Percentiles rank a stretch among this genome's conserved stretches.
Conservation (phyloP, 2,113 vertebrate genomes). For the Toxotes jaculatrix region DNA sequence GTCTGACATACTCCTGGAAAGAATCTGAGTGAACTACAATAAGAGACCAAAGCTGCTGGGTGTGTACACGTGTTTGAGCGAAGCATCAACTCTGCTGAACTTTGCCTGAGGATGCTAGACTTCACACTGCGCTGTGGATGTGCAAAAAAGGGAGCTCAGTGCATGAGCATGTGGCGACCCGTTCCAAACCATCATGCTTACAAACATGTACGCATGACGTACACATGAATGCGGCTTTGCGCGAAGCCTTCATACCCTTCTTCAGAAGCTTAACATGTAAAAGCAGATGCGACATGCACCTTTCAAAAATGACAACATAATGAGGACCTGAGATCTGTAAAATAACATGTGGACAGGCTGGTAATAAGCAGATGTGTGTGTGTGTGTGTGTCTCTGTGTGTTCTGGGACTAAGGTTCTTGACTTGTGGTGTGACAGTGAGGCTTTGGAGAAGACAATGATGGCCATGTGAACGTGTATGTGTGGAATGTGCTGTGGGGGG, state of each 20-base stretch:
- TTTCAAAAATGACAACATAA: slow-evolving; percentile 64
- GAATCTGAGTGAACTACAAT: not conserved
- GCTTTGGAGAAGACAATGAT: slow-evolving; percentile 55
- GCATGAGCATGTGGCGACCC: slow-evolving; percentile 11
- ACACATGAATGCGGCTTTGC: slow-evolving; percentile 20
- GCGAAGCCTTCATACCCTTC: not conserved
- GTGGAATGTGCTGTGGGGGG: slow-evolving; percentile 59
- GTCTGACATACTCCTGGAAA: slow-evolving; percentile 15
- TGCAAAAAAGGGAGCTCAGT: slow-evolving; percentile 8
- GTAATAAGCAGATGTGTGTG: slow-evolving; percentile 49
- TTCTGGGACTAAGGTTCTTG: slow-evolving; percentile 35
- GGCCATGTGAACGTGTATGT: slow-evolving; percentile 20
- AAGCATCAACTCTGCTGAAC: not conserved
- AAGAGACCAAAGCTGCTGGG: slow-evolving; percentile 6
- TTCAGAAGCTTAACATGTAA: slow-evolving; percentile 17
- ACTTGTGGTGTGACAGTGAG: slow-evolving; percentile 38
- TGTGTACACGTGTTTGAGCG: slow-evolving; percentile 34
- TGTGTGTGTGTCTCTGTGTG: slow-evolving; percentile 23
- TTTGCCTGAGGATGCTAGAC: slow-evolving; percentile 18
- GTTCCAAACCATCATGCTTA: slow-evolving; percentile 21
- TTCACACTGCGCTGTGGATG: slow-evolving; percentile 28
- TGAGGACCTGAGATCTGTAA: slow-evolving; percentile 33
- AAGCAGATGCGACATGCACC: not conserved
- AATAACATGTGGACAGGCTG: slow-evolving; percentile 16
- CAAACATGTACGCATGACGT: slow-evolving; percentile 33